Base-by-base conservation (phyloP, 2,113 vertebrate genomes). In the Agapornis roseicollis region DNA sequence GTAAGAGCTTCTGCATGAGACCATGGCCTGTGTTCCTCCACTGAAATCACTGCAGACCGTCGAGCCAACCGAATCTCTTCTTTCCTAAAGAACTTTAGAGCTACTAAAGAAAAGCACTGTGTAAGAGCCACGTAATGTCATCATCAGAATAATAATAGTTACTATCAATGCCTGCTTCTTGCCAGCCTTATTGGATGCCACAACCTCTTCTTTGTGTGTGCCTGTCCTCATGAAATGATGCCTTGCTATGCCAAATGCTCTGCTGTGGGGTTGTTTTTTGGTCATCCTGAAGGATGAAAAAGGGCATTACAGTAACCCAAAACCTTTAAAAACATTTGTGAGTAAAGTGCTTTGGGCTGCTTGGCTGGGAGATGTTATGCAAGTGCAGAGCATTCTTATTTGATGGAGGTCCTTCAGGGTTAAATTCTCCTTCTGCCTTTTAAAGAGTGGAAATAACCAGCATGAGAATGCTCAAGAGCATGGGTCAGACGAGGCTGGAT, bases 61-160 rank as follows among this genome's bases (percentile, higher is more conserved):
- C 1, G 20, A 95, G 89, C 66, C 93, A 87, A 81, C 86, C 53
- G 88, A 88, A 66, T 20, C 79, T 92, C 80, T 44, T 37, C 93
- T 84, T 80, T 94, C 80, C 86, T 78, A 60, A 94, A 93, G 94
- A 90, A 95, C 88, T 96, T 97, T 85, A 92, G 93, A 95, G 77
- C 90, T 85, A 33, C 94, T 93, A 93, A 96, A 93, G 92, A 96
- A 93, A 95, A 95, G 92, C 88, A 42, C 83, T 7, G 42, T 41
- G 88, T 28, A 70, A 96, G 88, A 90, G 85, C 72, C 85, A 53
- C 4, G 2, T 22, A 64, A 66, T 60, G 9, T 55, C 90, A 90
- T 47, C 92, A 31, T 10, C 88, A n/a, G 88, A 56, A 77, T 73
- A 91, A 94, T 79, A 91, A 94, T 25, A 94, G 90, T 90, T 29